Evolutionary conservation across 2,888 invertebrate species (phyloP).

Genomic region (Perithous albicinctus): DNA sequence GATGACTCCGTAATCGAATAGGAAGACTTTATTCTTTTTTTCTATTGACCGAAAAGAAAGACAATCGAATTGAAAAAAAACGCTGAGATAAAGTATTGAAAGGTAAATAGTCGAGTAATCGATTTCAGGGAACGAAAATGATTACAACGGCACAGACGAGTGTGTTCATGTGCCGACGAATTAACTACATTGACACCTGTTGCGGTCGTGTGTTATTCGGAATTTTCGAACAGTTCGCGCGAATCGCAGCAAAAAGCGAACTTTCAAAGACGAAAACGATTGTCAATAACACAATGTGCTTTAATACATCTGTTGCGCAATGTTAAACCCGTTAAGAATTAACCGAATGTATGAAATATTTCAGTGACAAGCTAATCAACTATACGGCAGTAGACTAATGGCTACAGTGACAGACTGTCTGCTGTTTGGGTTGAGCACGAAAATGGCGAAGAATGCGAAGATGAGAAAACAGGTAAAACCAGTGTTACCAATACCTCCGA

Average conservation of each 20-base stretch:
- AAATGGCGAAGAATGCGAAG: too few species aligned
- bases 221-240: conserved; percentile 59
- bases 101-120: conserved; percentile 46
- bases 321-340: conserved; percentile 8
- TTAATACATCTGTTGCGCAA: not conserved
- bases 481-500: conserved; percentile 65
- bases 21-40: conserved; percentile 17
- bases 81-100: not conserved
- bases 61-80: conserved; percentile 43
- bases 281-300: not conserved
- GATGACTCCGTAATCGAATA: not conserved
- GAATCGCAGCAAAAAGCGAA: conserved; percentile 8
- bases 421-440: conserved; percentile 45
- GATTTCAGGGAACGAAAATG: conserved; percentile 42
- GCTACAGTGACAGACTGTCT: conserved; percentile 59
- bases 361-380: conserved; percentile 57
- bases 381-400: conserved; percentile 65
- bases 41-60: not conserved
- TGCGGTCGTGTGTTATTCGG: conserved; percentile 69
- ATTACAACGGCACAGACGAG: conserved; percentile 32
- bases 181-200: conserved; percentile 76
- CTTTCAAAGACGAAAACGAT: not conserved
- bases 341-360: conserved; percentile 29
- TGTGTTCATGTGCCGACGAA: conserved; percentile 51
- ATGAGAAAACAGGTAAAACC: conserved; percentile 52